A percentile compares a stretch with the other conserved stretches of the same genome.
Evolutionary conservation across 35 echinoderm and acorn worm genomes (phyloP).

Genomic region (Diadema setosum): DNA sequence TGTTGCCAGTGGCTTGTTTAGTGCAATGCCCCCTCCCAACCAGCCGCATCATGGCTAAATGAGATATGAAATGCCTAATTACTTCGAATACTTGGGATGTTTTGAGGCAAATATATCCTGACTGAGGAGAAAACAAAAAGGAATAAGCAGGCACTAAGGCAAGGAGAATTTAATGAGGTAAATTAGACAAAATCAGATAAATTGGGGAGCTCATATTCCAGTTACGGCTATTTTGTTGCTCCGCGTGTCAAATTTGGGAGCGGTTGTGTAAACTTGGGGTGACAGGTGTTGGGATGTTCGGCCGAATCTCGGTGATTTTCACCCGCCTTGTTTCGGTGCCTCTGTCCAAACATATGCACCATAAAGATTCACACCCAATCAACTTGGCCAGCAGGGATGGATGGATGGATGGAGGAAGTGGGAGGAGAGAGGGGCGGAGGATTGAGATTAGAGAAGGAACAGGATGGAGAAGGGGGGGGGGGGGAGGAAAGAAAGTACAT

Average conservation of each 20-base stretch:
- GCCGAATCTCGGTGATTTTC: background rate
- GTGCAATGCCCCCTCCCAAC: background rate
- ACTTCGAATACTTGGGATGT: background rate
- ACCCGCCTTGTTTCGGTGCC: constrained; percentile 7
- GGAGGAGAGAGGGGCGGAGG: too few species aligned
- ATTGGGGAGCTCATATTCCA: background rate
- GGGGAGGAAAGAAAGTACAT: background rate
- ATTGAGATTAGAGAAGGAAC: too few species aligned
- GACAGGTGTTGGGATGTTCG: background rate
- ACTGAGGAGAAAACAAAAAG: background rate
- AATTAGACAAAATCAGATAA: constrained; percentile 31
- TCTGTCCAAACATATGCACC: background rate
- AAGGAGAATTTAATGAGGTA: constrained; percentile 16
- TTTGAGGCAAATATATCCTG: constrained; percentile 10
- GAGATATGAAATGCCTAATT: constrained; percentile 28
- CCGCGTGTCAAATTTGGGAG: background rate
- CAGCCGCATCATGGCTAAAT: background rate
- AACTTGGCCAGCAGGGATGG: too few species aligned
- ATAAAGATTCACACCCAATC: background rate
- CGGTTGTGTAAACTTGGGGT: constrained; percentile 14
- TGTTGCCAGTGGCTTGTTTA: background rate
- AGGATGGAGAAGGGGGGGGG: too few species aligned
- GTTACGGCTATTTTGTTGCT: background rate
- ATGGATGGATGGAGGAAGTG: too few species aligned
- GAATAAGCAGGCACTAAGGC: background rate